These are phyloP conservation scores for Caenorhabditis sp. DNA, from an alignment of 2,888 invertebrate genomes.

Conservation along the genomic window DNA sequence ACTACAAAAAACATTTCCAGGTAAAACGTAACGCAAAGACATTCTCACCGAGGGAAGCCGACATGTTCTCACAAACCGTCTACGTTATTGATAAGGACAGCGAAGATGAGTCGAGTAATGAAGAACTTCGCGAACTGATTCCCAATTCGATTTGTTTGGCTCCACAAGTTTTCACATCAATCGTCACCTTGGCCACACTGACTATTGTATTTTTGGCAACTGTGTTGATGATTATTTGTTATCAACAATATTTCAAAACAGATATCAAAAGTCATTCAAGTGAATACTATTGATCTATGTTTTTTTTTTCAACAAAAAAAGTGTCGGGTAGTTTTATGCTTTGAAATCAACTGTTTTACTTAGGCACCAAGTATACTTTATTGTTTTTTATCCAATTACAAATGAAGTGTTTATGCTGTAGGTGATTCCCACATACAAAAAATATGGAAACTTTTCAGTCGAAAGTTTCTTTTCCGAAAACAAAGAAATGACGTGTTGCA, in stretches of 20 bases:
- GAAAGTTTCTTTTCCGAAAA: too few relatives aligned
- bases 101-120: constrained; percentile 16
- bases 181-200: constrained; percentile 23
- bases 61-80: constrained; percentile 68
- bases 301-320: constrained; percentile 5
- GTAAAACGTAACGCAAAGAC: constrained; percentile 34
- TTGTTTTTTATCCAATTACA: constrained; percentile 10
- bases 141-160: constrained; percentile 23
- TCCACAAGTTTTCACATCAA: constrained; percentile 14
- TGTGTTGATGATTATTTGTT: constrained; percentile 16
- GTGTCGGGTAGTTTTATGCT: constrained; percentile 2
- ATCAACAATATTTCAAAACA: constrained; percentile 25
- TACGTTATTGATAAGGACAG: constrained; percentile 66
- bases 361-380: not conserved
- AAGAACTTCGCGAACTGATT: constrained; percentile 23
- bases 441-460: too few relatives aligned
- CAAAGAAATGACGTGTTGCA: too few relatives aligned
- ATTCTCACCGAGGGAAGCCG: constrained; percentile 53
- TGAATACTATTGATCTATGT: constrained; percentile 15
- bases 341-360: not conserved
- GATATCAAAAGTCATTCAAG: constrained; percentile 23
- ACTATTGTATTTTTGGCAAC: constrained; percentile 23
- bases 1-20: constrained; percentile 6
- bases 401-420: not conserved
- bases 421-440: too few relatives aligned